Evolutionary conservation across 2,797 vertebrate species (phyloP).

Genomic region (Catostomus latipinnis): DNA sequence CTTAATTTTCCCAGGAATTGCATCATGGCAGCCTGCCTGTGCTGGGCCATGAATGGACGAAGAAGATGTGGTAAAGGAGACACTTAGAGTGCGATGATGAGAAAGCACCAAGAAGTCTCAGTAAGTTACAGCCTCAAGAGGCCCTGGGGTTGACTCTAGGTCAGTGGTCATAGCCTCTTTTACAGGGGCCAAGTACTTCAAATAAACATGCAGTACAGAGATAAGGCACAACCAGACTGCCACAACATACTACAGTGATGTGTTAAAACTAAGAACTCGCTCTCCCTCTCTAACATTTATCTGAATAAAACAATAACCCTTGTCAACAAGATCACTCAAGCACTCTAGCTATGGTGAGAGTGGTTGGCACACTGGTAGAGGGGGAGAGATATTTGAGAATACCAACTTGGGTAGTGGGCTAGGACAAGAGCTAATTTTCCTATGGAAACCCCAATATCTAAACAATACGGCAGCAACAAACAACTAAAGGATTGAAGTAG

Average conservation of each 20-base stretch:
- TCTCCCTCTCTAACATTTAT: not conserved
- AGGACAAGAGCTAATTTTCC: constrained; percentile 72
- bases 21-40: constrained; percentile 72
- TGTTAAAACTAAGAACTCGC: constrained; percentile 8
- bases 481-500: constrained; percentile 68
- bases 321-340: constrained; percentile 58
- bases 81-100: constrained; percentile 27
- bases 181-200: constrained; percentile 72
- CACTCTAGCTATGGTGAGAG: constrained; percentile 47
- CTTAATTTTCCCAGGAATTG: constrained; percentile 80
- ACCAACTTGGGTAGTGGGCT: constrained; percentile 82
- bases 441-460: constrained; percentile 72
- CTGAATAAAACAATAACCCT: constrained; percentile 47
- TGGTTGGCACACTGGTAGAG: constrained; percentile 59
- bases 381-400: constrained; percentile 70
- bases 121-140: constrained; percentile 61
- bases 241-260: constrained; percentile 61
- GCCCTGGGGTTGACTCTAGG: constrained; percentile 71
- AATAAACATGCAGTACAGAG: constrained; percentile 69
- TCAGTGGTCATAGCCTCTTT: constrained; percentile 73
- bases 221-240: constrained; percentile 66
- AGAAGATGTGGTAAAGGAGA: constrained; percentile 26
- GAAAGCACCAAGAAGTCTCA: constrained; percentile 32
- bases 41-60: constrained; percentile 48
- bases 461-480: constrained; percentile 74